Evolutionary conservation across 2,888 invertebrate species (phyloP).

Genomic region (Hyles lineata): DNA sequence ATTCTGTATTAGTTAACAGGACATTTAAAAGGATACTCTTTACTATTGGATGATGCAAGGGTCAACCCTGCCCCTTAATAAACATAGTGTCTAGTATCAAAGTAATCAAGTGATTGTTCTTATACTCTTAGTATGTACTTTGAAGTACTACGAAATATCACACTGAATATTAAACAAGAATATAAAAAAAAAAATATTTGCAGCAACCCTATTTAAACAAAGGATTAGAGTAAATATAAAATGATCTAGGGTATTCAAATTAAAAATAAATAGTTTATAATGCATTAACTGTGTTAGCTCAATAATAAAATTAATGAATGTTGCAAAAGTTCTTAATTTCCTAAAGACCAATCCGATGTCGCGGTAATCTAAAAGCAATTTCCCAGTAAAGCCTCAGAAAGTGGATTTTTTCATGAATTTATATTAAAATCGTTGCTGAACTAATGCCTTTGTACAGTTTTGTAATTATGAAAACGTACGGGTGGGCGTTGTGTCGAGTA

Average conservation of each 20-base stretch:
- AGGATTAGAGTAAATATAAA: background rate
- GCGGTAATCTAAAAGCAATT: slow-evolving; percentile 46
- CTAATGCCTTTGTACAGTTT: slow-evolving; percentile 44
- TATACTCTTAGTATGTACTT: no score
- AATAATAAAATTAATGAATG: background rate
- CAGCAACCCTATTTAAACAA: background rate
- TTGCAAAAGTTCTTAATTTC: background rate
- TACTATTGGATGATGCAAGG: no score
- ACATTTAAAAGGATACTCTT: no score
- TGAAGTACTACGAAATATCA: no score
- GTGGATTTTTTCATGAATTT: slow-evolving; percentile 47
- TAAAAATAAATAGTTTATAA: slow-evolving; percentile 1
- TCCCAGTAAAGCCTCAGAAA: slow-evolving; percentile 37
- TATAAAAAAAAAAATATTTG: no score
- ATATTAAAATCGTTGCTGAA: slow-evolving; percentile 50
- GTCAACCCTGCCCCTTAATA: no score
- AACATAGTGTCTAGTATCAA: no score
- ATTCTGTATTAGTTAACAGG: no score
- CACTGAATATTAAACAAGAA: no score
- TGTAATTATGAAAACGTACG: slow-evolving; percentile 32
- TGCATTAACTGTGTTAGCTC: background rate
- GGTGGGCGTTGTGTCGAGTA: slow-evolving; percentile 28
- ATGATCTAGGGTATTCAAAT: background rate
- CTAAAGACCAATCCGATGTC: slow-evolving; percentile 16
- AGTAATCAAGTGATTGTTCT: no score